Base-by-base conservation (phyloP, 2,888 invertebrate species). In the Plagiodera versicolora region DNA sequence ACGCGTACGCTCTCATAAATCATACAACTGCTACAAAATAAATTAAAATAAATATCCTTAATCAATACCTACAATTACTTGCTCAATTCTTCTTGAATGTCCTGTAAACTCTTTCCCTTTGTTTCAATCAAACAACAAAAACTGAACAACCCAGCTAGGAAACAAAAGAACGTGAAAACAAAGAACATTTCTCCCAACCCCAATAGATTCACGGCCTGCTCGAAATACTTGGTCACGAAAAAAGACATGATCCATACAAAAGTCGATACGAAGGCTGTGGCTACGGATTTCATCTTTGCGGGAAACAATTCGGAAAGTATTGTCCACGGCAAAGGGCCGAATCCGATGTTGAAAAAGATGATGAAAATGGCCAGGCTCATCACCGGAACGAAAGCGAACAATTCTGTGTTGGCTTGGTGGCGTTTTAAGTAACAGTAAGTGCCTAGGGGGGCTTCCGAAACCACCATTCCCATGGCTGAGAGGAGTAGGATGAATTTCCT, bases 241-340 rank as follows among this genome's bases (percentile, higher is more conserved):
- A 94, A 94, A 0, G 88, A 89, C 1, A 91, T 78, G 0, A 82
- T 70, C 92, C 93, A 93, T 71, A 91, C 93, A 58, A 89, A 83
- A 11, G 89, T 88, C 0, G 94, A 89, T 0, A 90, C 90, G 1
- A 92, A 82, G 0, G 91, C 87, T 0, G 90, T 87, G 0, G 91
- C 91, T n/a, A 86, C 81, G 0, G 90, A 86, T 78, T 91, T 91
- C 1, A 92, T 88, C 68, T 90, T 89, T 0, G 89, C 81, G 19
- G 94, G 88, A 77, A 95, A 89, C 78, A 94, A 84, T 77, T 94
- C 94, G 0, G 90, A 88, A 84, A 92, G 86, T 24, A 93, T 86
- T 0, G 91, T 89, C 93, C 93, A 93, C 0, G 92, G 90, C 24
- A 93, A 77, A 0, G 92, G 89, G 1, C 95, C 92, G 61, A 89